Evolutionary conservation across 1,140 invertebrate genomes (phyloP), one percentile per base, ranked within the genome.

Genomic region (Calephelis nemesis): DNA sequence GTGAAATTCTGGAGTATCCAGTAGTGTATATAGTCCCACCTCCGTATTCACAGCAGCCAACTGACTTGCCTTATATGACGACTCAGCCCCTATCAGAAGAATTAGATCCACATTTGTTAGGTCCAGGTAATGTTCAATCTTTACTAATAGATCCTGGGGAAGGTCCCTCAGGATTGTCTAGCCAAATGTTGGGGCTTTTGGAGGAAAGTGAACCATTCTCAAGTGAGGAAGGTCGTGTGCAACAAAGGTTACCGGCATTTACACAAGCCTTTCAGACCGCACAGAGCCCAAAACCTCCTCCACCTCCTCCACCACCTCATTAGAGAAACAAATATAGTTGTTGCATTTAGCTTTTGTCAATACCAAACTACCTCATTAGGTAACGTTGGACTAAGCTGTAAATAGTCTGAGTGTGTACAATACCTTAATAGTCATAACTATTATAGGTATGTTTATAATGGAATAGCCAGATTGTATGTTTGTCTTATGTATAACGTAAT

Each of bases 201-300:
- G 82, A 86, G 60, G 88, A 91, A 62, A 79, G 71, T 65, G 82
- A 88, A 64, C 74, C 83, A 7, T 87, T 82, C 63, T 47, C 76
- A 3, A 71, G 74, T 39, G 83, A 87, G 64, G 85, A 88, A 54
- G 80, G 80, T 19, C 78, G 78, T 13, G 77, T 72, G 19, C 84
- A 84, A 74, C 83, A 87, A 66, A 71, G 88, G 54, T 68, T 92
- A 78, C 92, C 92, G 15, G 87, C 87, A 3, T 92, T 92, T 72
- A 90, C 85, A 19, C 87, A 91, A 74, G 88, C 88, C 49, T 92
- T 92, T 74, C 90, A 91, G 70, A 92, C 90, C 8, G 83, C 89
- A 58, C 90, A 90, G 75, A 91, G 85, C 69, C 86, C 90, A 5
- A 92, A 92, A 72, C 90, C 89, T 6, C 88, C 91, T 9, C 90